Evolutionary conservation across 2,113 vertebrate genomes (phyloP), one percentile per base, ranked within the genome.

Genomic region (Narcine bancroftii): DNA sequence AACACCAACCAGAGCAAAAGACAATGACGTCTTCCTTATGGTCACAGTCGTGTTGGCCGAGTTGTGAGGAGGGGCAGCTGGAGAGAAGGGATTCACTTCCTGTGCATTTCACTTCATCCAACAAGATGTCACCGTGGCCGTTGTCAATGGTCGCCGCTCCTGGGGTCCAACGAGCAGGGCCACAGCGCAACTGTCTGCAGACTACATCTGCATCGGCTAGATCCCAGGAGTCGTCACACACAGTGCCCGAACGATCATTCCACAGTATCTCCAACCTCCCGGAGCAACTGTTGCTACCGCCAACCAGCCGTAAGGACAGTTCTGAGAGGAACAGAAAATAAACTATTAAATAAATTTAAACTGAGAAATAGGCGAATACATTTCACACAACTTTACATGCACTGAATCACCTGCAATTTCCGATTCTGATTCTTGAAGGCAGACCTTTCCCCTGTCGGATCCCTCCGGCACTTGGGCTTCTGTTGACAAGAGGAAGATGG

Each of bases 221-320:
- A 60, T 60, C 56, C 89, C 89, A 91, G 53, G 33, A 39, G 24
- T 26, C 10, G 11, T n/a, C 19, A 72, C 69, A 92, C 39, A 92
- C 15, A 4, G 92, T 92, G 10, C 42, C 39, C 92, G 69, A 92
- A 39, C 21, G 33, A 6, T 95, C 93, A 6, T 92, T 93, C 39
- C 94, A 92, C 66, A 95, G 94, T 85, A 97, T 92, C 94, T 96
- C 92, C 0, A 97, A 93, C 6, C 94, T 93, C 63, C 96, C 96
- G 11, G 96, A 96, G 87, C 96, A 97, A 33, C 93, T 92, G 21
- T 93, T 93, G 11, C 0, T 75, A 2, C 13, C 72, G n/a, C 72
- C 33, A 39, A 39, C 10, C 33, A 75, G 72, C 13, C 36, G n/a
- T n/a, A 75, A 11, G 6, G 6, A 4, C 1, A 15, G 10, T 0